Evolutionary conservation across 1,140 invertebrate species (phyloP), one percentile per base, ranked within the genome.

Genomic region (Rhyacophila brunnea): DNA sequence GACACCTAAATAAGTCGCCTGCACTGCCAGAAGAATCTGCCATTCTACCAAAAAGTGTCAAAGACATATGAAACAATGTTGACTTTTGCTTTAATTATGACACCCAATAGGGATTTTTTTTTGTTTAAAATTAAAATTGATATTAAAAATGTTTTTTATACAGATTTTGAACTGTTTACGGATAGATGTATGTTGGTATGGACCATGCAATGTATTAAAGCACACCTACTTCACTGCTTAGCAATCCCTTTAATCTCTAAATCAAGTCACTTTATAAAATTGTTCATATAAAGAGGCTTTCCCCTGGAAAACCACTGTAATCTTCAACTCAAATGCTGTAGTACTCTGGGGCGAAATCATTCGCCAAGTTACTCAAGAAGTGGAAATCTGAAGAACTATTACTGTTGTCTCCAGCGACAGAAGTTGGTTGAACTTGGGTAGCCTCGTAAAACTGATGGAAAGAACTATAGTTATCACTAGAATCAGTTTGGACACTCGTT

Each of bases 361-460:
- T 93, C 49, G 91, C 91, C 66, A 95, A 79, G 69, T 92, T 94
- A 68, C 90, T 92, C 36, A 95, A 81, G 68, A 95, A 95, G 72
- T 94, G 93, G 72, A 95, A 94, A 70, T 95, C 92, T 6, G 91
- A 92, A 1, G 90, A 93, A 68, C 89, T 92, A 69, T 93, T 93
- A 64, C 88, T 92, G 73, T 92, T 92, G 62, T 92, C 89, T n/a
- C 85, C 74, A 70, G 81, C 61, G 64, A 74, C 64, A 65, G 76
- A 61, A 64, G 80, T 71, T 18, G 83, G 74, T 40, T 73, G 70
- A 11, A 75, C 74, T 59, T 81, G 76, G 13, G 81, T 75, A 4
- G 78, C 77, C 57, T 86, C 81, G 71, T 89, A 90, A 68, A 86
- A 88, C 64, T 86, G 86, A 52, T 86, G 85, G 67, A 84, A 88